Evolutionary conservation across 2,797 vertebrate genomes (phyloP).

Genomic region (Macroramphosus scolopax): DNA sequence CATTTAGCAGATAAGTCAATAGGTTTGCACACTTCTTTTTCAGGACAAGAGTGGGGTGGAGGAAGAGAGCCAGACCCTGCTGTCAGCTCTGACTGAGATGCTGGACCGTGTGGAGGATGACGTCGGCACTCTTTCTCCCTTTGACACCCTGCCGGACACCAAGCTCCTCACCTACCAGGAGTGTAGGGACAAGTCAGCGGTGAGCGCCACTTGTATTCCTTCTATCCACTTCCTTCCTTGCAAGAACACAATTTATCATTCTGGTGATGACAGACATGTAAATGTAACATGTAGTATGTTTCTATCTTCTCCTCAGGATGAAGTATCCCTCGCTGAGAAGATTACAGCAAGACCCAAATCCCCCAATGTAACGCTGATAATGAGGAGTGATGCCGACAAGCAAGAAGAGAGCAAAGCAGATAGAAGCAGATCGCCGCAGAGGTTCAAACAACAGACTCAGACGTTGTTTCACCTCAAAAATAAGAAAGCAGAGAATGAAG

Average conservation of each 20-base stretch:
- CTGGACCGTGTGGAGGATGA: conserved; percentile 91
- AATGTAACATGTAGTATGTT: too few relatives aligned
- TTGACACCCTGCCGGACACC: conserved; percentile 86
- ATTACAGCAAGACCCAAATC: conserved; percentile 45
- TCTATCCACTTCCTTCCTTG: too few relatives aligned
- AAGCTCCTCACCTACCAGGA: conserved; percentile 80
- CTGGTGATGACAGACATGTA: too few relatives aligned
- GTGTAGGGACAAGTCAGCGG: conserved; percentile 66
- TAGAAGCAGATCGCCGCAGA: background rate
- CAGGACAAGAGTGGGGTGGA: conserved; percentile 76
- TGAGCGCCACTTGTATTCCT: conserved; percentile 32
- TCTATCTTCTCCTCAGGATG: conserved; percentile 29
- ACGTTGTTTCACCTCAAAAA: conserved; percentile 15
- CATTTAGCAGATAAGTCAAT: background rate
- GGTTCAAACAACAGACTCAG: conserved; percentile 25
- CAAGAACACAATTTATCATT: too few relatives aligned
- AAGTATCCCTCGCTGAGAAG: conserved; percentile 31
- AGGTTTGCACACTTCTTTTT: background rate
- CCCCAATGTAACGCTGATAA: conserved; percentile 36
- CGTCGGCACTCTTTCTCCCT: conserved; percentile 83
- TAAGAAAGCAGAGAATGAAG: conserved; percentile 42
- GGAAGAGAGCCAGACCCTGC: conserved; percentile 85
- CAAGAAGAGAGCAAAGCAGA: conserved; percentile 57
- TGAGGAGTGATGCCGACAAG: conserved; percentile 78
- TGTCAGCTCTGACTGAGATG: conserved; percentile 91